Conservation (phyloP, 1,140 invertebrate species). For the Zaprionus nigranus region DNA sequence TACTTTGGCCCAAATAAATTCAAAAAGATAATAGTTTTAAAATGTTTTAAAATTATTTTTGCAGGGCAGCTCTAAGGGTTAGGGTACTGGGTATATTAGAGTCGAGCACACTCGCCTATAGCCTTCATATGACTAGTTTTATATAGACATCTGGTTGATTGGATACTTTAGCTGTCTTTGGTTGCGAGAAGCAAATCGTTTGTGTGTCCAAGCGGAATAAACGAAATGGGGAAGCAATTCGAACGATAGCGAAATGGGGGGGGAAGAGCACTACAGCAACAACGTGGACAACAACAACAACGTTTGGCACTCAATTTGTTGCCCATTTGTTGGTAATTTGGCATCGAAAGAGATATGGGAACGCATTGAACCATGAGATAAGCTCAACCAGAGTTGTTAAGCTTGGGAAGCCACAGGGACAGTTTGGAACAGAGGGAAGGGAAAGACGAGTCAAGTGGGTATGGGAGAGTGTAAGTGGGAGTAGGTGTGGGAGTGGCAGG, state of each 20-base stretch:
- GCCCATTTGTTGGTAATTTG: slow-evolving; percentile 54
- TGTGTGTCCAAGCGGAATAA: slow-evolving; percentile 48
- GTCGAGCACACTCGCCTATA: too few species aligned
- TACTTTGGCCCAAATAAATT: too few species aligned
- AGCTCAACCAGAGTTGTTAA: slow-evolving; percentile 5
- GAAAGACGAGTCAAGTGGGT: not conserved
- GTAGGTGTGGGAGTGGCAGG: not conserved
- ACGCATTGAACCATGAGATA: slow-evolving; percentile 49
- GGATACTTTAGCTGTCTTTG: not conserved
- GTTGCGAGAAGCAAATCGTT: slow-evolving; percentile 21
- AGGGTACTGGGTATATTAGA: too few species aligned
- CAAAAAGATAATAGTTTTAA: too few species aligned
- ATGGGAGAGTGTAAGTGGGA: not conserved
- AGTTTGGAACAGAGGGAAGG: not conserved
- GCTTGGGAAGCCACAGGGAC: not conserved
- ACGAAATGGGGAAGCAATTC: slow-evolving; percentile 9
- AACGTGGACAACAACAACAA: slow-evolving; percentile 3
- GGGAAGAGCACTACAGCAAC: slow-evolving; percentile 7
- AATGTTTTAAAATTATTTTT: too few species aligned
- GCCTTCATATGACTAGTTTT: too few species aligned
- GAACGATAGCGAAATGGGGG: slow-evolving; percentile 6
- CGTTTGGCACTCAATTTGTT: slow-evolving; percentile 25
- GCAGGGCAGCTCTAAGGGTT: too few species aligned
- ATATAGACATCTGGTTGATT: not conserved
- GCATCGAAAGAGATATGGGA: slow-evolving; percentile 22